Base-by-base conservation (phyloP, 2,797 vertebrate species). In the Synanceia verrucosa region DNA sequence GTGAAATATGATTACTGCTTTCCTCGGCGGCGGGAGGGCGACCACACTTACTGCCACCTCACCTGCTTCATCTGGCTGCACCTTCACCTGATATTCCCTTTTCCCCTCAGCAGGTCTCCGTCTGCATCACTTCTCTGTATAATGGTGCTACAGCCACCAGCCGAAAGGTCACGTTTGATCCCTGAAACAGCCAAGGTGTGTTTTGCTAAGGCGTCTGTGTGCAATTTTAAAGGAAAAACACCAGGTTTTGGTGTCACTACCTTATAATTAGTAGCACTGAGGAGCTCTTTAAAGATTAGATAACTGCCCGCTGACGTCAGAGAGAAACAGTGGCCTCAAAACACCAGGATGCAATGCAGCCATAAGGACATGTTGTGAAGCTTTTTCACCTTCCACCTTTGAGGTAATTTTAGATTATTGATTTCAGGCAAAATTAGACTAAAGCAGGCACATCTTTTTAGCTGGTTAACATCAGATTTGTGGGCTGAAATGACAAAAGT, bases 1-100 rank as follows among this genome's bases (percentile, higher is more conserved):
- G 75, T 76, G 78, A 80, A 87, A 84, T 83, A 62, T 81, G 81
- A 86, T 84, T 83, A 78, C 65, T 65, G 74, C 74, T 75, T 75
- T 62, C 57, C 46, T 68, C 62, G 9, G 74, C 13, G 18, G 58
- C 31, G 8, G 72, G 67, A 65, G 58, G 70, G 31, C 4, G 21
- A 71, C 68, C 51, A 2, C 76, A 21, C 44, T 72, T 60, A 70
- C 73, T 46, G 78, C 67, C 19, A 52, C 71, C 61, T 79, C 58
- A 36, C 62, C 48, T 46, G 60, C 52, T 37, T 60, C 9, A 33
- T 67, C 69, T 68, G 63, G 46, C 47, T 34, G 33, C 58, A 57
- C 55, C 50, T 56, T 63, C 41, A 31, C 60, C 65, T 11, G 7
- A 61, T 60, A 37, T 73, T 50, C 43, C 48, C 48, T 18, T 37